Conservation (phyloP, 2,113 vertebrate genomes). For the Oryzias woworae region DNA sequence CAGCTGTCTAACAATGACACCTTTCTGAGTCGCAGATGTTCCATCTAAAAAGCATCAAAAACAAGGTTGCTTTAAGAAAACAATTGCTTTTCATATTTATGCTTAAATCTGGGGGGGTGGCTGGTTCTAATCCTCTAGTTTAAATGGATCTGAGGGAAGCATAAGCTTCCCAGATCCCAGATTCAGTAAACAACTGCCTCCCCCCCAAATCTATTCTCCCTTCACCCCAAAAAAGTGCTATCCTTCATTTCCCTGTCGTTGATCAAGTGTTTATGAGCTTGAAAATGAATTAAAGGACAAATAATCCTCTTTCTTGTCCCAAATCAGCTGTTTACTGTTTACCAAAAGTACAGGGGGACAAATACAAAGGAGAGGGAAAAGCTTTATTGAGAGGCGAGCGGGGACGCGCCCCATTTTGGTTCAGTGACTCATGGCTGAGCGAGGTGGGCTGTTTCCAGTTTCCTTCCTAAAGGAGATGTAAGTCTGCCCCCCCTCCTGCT, state of each 20-base stretch:
- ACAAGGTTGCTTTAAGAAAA: constrained; percentile 47
- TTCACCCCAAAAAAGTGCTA: background rate
- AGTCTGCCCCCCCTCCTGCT: too few relatives aligned
- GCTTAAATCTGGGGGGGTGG: constrained; percentile 26
- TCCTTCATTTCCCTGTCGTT: background rate
- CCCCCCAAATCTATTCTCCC: background rate
- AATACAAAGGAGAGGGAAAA: too few relatives aligned
- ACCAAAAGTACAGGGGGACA: background rate
- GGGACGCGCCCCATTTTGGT: too few relatives aligned
- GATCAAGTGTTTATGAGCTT: too few relatives aligned
- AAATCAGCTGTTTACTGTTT: constrained; percentile 51
- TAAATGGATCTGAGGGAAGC: constrained; percentile 54
- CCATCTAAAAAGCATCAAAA: constrained; percentile 5
- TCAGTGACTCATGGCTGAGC: too few relatives aligned
- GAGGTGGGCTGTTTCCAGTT: too few relatives aligned
- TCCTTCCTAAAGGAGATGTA: too few relatives aligned
- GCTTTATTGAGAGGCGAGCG: too few relatives aligned
- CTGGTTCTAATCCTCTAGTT: constrained; percentile 51
- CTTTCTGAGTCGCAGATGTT: background rate
- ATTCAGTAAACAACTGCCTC: constrained; percentile 48
- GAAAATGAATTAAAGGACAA: background rate
- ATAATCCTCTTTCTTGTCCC: constrained; percentile 56
- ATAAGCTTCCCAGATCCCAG: constrained; percentile 35
- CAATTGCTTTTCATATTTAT: constrained; percentile 63
- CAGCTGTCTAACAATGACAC: too few relatives aligned